phyloP scores from a whole-genome alignment of 2,797 vertebrate species.

The Nyctalus aviator region DNA sequence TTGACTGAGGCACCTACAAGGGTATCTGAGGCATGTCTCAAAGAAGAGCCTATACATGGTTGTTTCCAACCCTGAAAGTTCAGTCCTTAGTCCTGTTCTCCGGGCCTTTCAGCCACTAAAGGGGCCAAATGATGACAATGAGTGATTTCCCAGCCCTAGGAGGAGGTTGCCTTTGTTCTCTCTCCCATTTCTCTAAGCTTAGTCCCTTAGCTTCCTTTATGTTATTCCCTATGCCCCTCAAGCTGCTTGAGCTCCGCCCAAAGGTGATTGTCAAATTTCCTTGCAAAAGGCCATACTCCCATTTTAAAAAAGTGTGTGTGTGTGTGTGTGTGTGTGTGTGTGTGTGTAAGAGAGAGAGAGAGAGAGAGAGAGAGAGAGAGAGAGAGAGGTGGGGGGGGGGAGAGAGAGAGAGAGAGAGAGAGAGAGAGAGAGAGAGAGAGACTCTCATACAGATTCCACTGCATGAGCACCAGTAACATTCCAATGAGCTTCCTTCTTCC shows the following conservation, averaged over 20 bases:
- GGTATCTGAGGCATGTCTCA: background rate
- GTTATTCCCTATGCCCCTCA: background rate
- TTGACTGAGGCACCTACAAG: accelerated
- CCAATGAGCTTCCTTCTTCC: background rate
- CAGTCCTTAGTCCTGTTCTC: background rate
- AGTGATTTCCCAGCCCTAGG: background rate
- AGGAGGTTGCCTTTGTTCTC: background rate
- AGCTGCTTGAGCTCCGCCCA: background rate
- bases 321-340: too few relatives aligned
- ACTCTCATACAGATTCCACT: background rate
- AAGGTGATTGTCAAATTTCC: background rate
- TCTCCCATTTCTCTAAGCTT: background rate
- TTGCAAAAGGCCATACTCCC: background rate
- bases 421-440: too few relatives aligned
- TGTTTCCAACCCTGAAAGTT: background rate
- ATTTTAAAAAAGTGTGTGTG: background rate
- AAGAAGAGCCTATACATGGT: background rate
- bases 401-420: too few relatives aligned
- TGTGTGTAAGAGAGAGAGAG: too few relatives aligned
- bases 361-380: too few relatives aligned
- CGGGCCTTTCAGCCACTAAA: background rate
- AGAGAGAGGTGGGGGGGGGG: too few relatives aligned
- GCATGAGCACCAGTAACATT: background rate
- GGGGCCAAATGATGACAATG: background rate
- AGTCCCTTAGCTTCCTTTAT: background rate